A percentile compares a stretch with the other conserved stretches of the same genome.
These are phyloP conservation scores for Eupithecia subfuscata DNA, from an alignment of 2,888 invertebrate species.

Conservation along the genomic window DNA sequence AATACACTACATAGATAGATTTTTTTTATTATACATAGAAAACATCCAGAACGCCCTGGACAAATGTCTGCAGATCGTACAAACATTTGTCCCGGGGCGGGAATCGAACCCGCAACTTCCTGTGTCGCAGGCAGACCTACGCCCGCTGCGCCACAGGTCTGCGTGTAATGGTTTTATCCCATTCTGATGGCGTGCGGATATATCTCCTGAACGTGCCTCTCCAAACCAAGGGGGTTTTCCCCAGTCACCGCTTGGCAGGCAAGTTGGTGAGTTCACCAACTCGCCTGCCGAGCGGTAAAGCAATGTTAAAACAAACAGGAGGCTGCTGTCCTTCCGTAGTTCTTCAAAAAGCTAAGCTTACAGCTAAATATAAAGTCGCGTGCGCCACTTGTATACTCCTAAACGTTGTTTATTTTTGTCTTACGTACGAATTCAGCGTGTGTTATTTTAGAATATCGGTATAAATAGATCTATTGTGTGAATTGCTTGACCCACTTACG, in stretches of 20 bases:
- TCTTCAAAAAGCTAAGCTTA: neutral
- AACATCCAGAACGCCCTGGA: too few relatives aligned
- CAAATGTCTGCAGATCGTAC: too few relatives aligned
- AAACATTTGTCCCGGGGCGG: too few relatives aligned
- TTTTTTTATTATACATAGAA: too few relatives aligned
- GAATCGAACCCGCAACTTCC: too few relatives aligned
- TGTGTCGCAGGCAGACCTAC: too few relatives aligned
- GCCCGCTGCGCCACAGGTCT: too few relatives aligned
- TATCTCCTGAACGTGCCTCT: neutral
- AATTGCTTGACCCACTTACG: slow-evolving; percentile 70
- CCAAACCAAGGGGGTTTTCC: neutral
- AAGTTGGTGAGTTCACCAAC: too few relatives aligned
- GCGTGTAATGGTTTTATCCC: neutral
- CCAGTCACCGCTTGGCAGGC: neutral
- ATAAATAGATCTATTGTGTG: slow-evolving; percentile 79
- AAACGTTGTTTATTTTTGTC: slow-evolving; percentile 69
- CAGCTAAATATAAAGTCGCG: slow-evolving; percentile 13
- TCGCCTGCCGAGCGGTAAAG: too few relatives aligned
- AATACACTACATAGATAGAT: too few relatives aligned
- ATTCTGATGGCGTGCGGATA: neutral
- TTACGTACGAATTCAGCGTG: slow-evolving; percentile 69
- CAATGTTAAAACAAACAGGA: too few relatives aligned
- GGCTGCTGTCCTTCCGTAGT: neutral
- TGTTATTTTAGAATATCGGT: slow-evolving; percentile 74
- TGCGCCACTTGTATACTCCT: slow-evolving; percentile 16